These are phyloP conservation scores for Zaprionus ghesquierei DNA, from an alignment of 1,140 invertebrate genomes.

Conservation along the genomic window DNA sequence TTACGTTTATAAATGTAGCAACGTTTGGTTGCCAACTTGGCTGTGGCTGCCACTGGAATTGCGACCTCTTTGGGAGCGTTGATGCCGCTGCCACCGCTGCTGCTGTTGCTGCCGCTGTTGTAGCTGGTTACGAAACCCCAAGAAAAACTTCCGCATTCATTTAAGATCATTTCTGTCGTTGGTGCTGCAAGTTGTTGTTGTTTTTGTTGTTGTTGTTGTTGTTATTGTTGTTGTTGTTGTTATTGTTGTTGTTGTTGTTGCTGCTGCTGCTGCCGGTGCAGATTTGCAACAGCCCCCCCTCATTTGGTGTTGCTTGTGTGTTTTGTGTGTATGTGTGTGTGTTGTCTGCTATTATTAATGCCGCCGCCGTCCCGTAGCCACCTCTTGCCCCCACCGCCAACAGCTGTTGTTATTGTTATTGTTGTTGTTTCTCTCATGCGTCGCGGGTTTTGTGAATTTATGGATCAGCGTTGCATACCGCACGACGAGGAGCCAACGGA, in stretches of 20 bases:
- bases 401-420: slow-evolving; percentile 13
- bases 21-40: slow-evolving; percentile 60
- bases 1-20: slow-evolving; percentile 70
- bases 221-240: slow-evolving; percentile 57
- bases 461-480: slow-evolving; percentile 66
- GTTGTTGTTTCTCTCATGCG: slow-evolving; percentile 20
- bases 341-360: slow-evolving; percentile 73
- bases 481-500: slow-evolving; percentile 44
- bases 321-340: slow-evolving; percentile 49
- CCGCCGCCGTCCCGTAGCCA: slow-evolving; percentile 44
- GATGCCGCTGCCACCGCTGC: slow-evolving; percentile 19
- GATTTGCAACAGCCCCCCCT: slow-evolving; percentile 70
- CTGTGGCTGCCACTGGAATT: slow-evolving; percentile 71
- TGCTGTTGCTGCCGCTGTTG: slow-evolving; percentile 12
- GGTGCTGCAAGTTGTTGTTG: slow-evolving; percentile 72
- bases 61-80: slow-evolving; percentile 74
- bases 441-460: slow-evolving; percentile 61
- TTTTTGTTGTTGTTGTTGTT: no score
- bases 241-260: slow-evolving; percentile 55
- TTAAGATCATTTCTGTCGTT: slow-evolving; percentile 82
- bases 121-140: slow-evolving; percentile 82
- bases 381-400: slow-evolving; percentile 15
- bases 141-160: slow-evolving; percentile 83
- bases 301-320: slow-evolving; percentile 71
- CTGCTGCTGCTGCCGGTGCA: slow-evolving; percentile 57